Evolutionary conservation across 2,797 vertebrate genomes (phyloP).

Genomic region (Poecile montanus): DNA sequence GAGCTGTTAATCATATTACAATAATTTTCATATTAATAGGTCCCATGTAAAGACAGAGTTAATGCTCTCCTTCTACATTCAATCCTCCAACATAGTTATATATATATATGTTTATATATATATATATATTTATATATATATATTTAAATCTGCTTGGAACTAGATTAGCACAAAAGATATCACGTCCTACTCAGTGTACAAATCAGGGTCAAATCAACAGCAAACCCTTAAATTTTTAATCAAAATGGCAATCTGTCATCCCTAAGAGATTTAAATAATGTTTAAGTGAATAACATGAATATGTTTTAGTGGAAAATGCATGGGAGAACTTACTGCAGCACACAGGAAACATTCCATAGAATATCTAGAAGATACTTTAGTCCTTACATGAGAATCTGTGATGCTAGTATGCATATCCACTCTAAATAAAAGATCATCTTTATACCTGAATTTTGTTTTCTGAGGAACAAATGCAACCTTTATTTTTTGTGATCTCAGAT

Average conservation of each 20-base stretch:
- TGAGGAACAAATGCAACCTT: neutral
- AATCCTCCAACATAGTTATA: neutral
- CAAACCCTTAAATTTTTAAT: slow-evolving; percentile 56
- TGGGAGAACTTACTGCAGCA: neutral
- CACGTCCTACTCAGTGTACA: slow-evolving; percentile 40
- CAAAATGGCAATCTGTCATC: slow-evolving; percentile 55
- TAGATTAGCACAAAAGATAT: slow-evolving; percentile 55
- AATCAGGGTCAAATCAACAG: slow-evolving; percentile 48
- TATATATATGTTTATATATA: neutral
- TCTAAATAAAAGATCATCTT: neutral
- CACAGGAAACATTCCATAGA: neutral
- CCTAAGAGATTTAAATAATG: slow-evolving; percentile 9
- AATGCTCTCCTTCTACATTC: neutral
- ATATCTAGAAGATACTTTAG: neutral
- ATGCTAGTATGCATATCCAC: neutral
- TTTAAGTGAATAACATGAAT: neutral
- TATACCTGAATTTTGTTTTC: neutral
- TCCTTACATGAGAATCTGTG: neutral
- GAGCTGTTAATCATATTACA: slow-evolving; percentile 38
- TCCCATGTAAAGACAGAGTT: slow-evolving; percentile 25
- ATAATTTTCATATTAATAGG: slow-evolving; percentile 65
- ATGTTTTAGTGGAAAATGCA: neutral
- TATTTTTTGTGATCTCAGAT: neutral
- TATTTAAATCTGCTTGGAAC: slow-evolving; percentile 15
- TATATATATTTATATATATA: neutral